Evolutionary conservation across 2,797 vertebrate species (phyloP).

Genomic region (Rhinatrema bivittatum): DNA sequence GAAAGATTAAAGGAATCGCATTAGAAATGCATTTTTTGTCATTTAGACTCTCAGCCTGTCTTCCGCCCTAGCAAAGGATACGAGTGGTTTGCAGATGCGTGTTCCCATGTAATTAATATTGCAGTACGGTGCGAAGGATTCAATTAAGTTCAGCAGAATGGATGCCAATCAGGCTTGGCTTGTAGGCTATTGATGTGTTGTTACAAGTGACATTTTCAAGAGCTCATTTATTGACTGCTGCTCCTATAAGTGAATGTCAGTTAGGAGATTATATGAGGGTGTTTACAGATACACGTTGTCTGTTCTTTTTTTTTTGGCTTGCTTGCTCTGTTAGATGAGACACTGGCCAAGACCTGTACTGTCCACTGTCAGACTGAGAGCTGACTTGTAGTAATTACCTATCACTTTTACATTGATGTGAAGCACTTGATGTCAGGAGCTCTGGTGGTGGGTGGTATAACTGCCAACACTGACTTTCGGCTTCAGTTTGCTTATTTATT

Average conservation of each 20-base stretch:
- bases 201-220: slow-evolving; percentile 8
- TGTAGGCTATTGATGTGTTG: slow-evolving; percentile 6
- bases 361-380: background rate
- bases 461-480: background rate
- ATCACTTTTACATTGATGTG: background rate
- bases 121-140: background rate
- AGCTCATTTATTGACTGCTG: slow-evolving; percentile 20
- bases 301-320: no score
- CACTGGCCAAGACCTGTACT: background rate
- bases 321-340: no score
- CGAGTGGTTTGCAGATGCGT: background rate
- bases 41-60: background rate
- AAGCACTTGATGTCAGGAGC: background rate
- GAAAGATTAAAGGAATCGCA: background rate
- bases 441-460: background rate
- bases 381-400: background rate
- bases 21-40: slow-evolving; percentile 9
- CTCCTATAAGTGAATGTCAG: slow-evolving; percentile 2
- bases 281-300: slow-evolving; percentile 1
- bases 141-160: background rate
- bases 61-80: background rate
- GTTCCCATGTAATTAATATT: slow-evolving; percentile 7
- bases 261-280: background rate
- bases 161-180: slow-evolving; percentile 1
- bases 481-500: slow-evolving; percentile 1